Evolutionary conservation across 37 sponge, comb jelly and placozoan species (phyloP).

Genomic region (Theonella swinhoei): DNA sequence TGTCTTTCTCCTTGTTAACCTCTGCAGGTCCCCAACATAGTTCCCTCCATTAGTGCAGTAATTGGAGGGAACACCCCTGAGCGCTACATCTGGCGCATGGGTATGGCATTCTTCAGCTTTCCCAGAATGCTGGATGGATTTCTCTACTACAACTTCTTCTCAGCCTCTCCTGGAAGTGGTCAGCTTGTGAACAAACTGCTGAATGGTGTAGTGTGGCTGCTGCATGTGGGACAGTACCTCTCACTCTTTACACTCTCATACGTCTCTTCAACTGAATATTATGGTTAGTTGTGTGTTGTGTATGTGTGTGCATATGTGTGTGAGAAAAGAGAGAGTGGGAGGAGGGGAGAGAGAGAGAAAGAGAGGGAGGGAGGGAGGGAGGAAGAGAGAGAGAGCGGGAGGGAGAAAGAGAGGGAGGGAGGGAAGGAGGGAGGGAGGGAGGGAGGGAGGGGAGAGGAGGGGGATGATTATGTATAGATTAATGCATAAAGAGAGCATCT

Average conservation of each 20-base stretch:
- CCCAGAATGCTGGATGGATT: slow-evolving; percentile 38
- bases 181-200: background rate
- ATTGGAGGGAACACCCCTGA: slow-evolving; percentile 66
- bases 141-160: slow-evolving; percentile 49
- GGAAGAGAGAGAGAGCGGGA: too few relatives aligned
- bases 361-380: background rate
- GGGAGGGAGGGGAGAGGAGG: background rate
- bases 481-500: too few relatives aligned
- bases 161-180: background rate
- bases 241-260: slow-evolving; percentile 46
- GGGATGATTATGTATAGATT: too few relatives aligned
- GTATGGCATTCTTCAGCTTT: slow-evolving; percentile 53
- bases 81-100: slow-evolving; percentile 59
- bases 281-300: slow-evolving; percentile 35
- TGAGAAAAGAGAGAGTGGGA: too few relatives aligned
- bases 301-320: too few relatives aligned
- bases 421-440: background rate
- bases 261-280: slow-evolving; percentile 56
- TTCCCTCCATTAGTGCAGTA: slow-evolving; percentile 73
- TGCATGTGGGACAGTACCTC: slow-evolving; percentile 36
- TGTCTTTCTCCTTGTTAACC: too few relatives aligned
- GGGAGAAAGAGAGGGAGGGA: background rate
- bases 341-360: background rate
- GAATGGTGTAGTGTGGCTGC: slow-evolving; percentile 30
- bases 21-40: slow-evolving; percentile 67